A percentile compares a stretch with the other conserved stretches of the same genome.
Conservation (phyloP, 2,888 invertebrate genomes). For the Steinernema carpocapsae region DNA sequence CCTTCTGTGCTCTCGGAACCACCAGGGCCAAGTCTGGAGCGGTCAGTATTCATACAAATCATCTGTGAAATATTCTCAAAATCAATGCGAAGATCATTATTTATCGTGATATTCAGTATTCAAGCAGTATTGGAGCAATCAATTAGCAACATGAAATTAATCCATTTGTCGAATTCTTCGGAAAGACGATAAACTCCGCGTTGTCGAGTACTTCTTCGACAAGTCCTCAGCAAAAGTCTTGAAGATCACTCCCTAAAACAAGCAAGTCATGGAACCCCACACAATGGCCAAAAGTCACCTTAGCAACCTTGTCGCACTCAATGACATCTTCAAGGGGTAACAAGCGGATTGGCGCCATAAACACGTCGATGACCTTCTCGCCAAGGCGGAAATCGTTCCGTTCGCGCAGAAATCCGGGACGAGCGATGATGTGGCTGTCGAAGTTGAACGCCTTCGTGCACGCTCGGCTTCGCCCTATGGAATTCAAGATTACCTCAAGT, state of each 20-base stretch:
- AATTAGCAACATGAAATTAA: too few species aligned
- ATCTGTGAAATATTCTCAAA: too few species aligned
- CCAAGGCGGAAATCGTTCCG: constrained; percentile 16
- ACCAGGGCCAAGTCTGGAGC: constrained; percentile 72
- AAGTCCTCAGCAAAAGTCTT: not conserved
- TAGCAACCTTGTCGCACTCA: not conserved
- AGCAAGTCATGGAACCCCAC: not conserved
- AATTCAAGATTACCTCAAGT: not conserved
- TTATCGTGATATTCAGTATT: too few species aligned
- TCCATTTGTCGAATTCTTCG: not conserved
- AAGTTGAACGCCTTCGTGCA: constrained; percentile 49
- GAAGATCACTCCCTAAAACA: constrained; percentile 7
- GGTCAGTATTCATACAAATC: too few species aligned
- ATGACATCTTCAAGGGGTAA: too few species aligned
- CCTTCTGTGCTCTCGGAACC: constrained; percentile 73
- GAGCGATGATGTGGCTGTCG: constrained; percentile 50
- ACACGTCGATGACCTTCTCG: constrained; percentile 6
- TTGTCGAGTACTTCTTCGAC: not conserved
- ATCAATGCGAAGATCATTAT: too few species aligned
- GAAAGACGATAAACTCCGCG: constrained; percentile 7
- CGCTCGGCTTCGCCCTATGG: constrained; percentile 49
- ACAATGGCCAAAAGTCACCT: not conserved
- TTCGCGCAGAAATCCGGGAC: constrained; percentile 48
- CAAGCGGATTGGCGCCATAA: not conserved
- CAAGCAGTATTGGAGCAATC: too few species aligned